Conservation (phyloP, 2,797 vertebrate genomes). For the Antennarius maculatus region DNA sequence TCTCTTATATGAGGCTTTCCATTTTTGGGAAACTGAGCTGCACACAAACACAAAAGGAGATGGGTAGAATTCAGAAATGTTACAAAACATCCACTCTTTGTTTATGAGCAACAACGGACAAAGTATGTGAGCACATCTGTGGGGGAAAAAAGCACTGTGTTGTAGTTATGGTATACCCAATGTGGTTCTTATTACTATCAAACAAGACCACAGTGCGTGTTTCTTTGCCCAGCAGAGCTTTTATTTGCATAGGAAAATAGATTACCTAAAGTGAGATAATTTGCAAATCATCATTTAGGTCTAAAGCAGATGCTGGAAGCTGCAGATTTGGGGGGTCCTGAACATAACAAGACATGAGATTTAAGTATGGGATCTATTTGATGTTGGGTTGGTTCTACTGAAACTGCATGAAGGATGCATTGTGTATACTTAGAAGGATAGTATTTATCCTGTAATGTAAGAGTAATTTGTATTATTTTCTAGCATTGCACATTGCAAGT, state of each 20-base stretch:
- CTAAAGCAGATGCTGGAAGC: slow-evolving; percentile 48
- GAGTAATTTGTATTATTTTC: neutral
- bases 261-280: slow-evolving; percentile 60
- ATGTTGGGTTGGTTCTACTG: slow-evolving; percentile 27
- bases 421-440: slow-evolving; percentile 9
- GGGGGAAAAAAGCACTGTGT: slow-evolving; percentile 43
- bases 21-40: no score
- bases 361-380: slow-evolving; percentile 39
- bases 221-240: slow-evolving; percentile 49
- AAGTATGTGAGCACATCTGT: slow-evolving; percentile 51
- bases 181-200: slow-evolving; percentile 71
- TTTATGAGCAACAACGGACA: slow-evolving; percentile 57
- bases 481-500: slow-evolving; percentile 1
- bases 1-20: no score
- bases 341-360: slow-evolving; percentile 29
- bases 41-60: neutral
- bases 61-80: slow-evolving; percentile 22
- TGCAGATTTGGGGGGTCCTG: slow-evolving; percentile 55
- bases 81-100: slow-evolving; percentile 31
- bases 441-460: neutral
- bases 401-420: slow-evolving; percentile 29
- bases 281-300: slow-evolving; percentile 65
- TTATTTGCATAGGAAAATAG: slow-evolving; percentile 36
- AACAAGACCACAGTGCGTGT: slow-evolving; percentile 66
- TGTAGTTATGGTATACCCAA: slow-evolving; percentile 54